Evolutionary conservation across 2,797 vertebrate genomes (phyloP), one percentile per base, ranked within the genome.

Genomic region (Orientallactaga sibirica): DNA sequence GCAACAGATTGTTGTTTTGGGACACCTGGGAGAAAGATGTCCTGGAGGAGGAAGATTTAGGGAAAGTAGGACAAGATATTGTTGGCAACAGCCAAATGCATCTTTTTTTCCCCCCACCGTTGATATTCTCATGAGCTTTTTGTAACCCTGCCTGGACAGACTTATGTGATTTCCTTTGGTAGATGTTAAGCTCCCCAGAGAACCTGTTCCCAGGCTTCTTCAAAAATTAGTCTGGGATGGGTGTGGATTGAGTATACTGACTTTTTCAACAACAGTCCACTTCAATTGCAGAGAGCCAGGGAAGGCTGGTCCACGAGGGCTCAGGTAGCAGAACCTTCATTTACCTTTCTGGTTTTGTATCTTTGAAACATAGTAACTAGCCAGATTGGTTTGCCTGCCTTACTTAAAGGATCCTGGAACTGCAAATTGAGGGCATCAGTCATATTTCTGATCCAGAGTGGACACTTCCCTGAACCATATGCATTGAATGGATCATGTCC

Each of bases 1-100:
- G 96, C 96, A 97, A 96, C 97, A 97, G 96, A 97, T 96, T 92
- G 96, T 86, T 88, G 96, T 86, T 88, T 96, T 27, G 55, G 86
- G 82, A 95, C 77, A 91, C 25, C 48, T 37, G n/a, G 71, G 52
- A 91, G 27, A 85, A 37, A 78, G 37, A 64, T 81, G 25, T 22
- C 67, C 41, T 41, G 66, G 55, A 87, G 15, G 37, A 48, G 58
- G 15, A 67, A 90, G 73, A 70, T 92, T 67, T 67, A 55, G 5
- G 27, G 61, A 52, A 24, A 88, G 19, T 66, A 76, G 52, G 74
- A 87, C 66, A 78, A 86, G n/a, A 82, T 85, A 76, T 52, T 82
- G 15, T 73, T 77, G 77, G 62, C 66, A 71, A 41, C 76, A 22
- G 62, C 41, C 41, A 43, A 94, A 78, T 85, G 43, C 76, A 80